Evolutionary conservation across 2,797 vertebrate genomes (phyloP).

Genomic region (Gephyroberyx darwinii): DNA sequence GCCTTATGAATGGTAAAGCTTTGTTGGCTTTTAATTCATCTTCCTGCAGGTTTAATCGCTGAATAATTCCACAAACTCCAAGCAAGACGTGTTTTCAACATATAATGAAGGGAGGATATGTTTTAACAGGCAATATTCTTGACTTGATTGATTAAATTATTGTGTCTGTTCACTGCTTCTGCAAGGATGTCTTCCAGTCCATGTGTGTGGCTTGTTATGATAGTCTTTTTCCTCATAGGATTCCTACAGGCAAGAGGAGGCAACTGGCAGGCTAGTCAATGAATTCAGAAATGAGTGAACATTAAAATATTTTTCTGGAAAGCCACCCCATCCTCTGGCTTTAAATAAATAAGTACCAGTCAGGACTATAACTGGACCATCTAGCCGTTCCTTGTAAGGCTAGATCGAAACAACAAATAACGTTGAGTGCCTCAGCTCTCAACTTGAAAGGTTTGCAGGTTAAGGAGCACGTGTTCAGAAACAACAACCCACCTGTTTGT

Average conservation of each 20-base stretch:
- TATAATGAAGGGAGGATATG: conserved; percentile 40
- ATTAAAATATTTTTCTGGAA: conserved; percentile 74
- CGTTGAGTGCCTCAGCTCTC: conserved; percentile 5
- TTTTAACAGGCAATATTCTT: conserved; percentile 45
- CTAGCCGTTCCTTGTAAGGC: neutral
- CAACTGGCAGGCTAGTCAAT: conserved; percentile 39
- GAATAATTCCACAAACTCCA: conserved; percentile 15
- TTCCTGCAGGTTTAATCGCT: conserved; percentile 42
- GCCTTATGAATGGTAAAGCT: conserved; percentile 56
- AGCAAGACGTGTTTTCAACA: conserved; percentile 23
- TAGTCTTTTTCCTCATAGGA: conserved; percentile 60
- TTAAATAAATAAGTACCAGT: neutral
- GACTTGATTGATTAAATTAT: conserved; percentile 41
- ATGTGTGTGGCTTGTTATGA: conserved; percentile 34
- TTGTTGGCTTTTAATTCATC: conserved; percentile 45
- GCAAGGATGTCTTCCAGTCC: conserved; percentile 43
- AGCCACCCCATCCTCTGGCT: conserved; percentile 9
- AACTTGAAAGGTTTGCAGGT: neutral
- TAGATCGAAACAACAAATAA: neutral
- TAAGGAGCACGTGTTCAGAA: neutral
- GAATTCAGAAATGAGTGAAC: conserved; percentile 75
- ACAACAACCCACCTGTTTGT: neutral
- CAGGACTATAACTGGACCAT: neutral
- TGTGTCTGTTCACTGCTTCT: conserved; percentile 45
- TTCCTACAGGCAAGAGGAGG: conserved; percentile 66